A percentile compares a stretch with the other conserved stretches of the same genome.
Evolutionary conservation across 2,113 vertebrate species (phyloP).

Genomic region (Corvus hawaiiensis): DNA sequence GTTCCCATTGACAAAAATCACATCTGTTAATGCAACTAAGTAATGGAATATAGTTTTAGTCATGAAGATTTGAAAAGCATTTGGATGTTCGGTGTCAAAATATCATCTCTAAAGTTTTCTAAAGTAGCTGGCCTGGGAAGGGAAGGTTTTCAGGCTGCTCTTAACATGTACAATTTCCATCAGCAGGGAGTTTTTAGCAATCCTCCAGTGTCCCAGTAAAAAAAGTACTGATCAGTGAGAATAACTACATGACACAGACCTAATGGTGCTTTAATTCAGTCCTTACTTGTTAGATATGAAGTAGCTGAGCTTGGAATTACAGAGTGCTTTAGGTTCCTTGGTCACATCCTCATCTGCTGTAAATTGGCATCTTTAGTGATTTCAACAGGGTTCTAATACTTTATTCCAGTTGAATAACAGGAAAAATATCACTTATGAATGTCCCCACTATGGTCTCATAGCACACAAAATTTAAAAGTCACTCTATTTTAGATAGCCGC

Average conservation of each 20-base stretch:
- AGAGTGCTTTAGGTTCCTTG: not conserved
- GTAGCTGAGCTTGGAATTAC: not conserved
- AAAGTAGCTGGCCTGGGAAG: not conserved
- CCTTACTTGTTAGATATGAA: not conserved
- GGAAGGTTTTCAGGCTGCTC: not conserved
- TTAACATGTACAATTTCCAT: not conserved
- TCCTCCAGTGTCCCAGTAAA: not conserved
- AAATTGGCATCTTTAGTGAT: not conserved
- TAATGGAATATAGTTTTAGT: not conserved
- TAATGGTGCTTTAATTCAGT: not conserved
- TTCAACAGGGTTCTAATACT: not conserved
- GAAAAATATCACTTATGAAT: not conserved
- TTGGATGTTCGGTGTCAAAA: not conserved
- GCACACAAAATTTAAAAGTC: not conserved
- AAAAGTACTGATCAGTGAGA: not conserved
- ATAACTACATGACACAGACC: not conserved
- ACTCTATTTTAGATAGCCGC: not conserved
- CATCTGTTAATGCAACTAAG: constrained; percentile 34
- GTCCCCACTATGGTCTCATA: not conserved
- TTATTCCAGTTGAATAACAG: not conserved
- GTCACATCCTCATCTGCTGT: not conserved
- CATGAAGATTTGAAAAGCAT: not conserved
- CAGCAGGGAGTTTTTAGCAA: not conserved
- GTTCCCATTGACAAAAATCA: constrained; percentile 56
- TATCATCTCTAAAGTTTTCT: not conserved